Base-by-base conservation (phyloP, 2,113 vertebrate species). In the Myotis brandtii region DNA sequence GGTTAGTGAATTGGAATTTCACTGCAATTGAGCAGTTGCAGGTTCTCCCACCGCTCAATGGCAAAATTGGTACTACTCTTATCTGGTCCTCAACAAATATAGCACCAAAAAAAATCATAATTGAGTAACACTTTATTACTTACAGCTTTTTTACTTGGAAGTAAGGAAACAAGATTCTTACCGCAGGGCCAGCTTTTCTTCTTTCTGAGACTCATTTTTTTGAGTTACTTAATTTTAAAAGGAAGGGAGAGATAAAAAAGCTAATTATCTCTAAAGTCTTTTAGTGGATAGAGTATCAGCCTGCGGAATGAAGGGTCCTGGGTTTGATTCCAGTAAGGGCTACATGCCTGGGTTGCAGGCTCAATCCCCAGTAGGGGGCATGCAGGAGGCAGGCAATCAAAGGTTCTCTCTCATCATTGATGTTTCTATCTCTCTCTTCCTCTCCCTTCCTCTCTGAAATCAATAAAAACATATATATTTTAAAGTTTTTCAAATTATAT, bases 161-260 rank as follows among this genome's bases (percentile, higher is more conserved):
- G 34, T 88, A 72, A 93, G 18, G 72, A 96, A 86, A 82, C 1
- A 72, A 80, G 54, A 25, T 76, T 84, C 25, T 81, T 73, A 7
- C 21, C 4, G 32, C 46, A 37, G 9, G 32, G 14, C 16, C 48
- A 84, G 10, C 5, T 89, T 91, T 76, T 62, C 23, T 30, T 88
- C 50, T 91, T 67, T 96, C 37, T 66, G 37, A 80, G 25, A 46
- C 40, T 83, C 25, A 21, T 17, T 62, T 62, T 62, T 59, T 11
- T 62, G 59, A 62, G 59, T 86, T 85, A 66, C 50, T 90, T 72
- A 85, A 75, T 89, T 64, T 86, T 54, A 83, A 82, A 93, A 54
- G 17, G 25, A 70, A 72, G 43, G 13, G 21, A 86, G 75, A 17
- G 7, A 79, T 54, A 17, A 23, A 80, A 76, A 95, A 54, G 4